Conservation (phyloP, 2,797 vertebrate genomes). For the Tokudaia tokunoshimensis region DNA sequence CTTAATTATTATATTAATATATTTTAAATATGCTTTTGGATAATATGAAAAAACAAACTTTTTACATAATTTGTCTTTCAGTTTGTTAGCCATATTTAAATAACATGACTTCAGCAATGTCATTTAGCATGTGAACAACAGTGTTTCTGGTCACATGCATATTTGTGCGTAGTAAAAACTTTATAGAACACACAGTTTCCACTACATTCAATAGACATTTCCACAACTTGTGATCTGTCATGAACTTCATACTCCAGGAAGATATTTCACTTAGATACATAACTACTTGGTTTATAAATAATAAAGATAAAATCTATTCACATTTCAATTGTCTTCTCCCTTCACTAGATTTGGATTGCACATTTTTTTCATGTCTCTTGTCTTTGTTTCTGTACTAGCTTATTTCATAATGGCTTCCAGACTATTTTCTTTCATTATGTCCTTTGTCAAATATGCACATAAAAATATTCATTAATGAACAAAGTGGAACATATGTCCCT, state of each 20-base stretch:
- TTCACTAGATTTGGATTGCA: background rate
- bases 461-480: background rate
- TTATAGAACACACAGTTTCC: background rate
- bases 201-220: background rate
- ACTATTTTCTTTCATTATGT: background rate
- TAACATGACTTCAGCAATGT: background rate
- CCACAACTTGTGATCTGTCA: background rate
- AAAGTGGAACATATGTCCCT: background rate
- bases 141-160: background rate
- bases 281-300: constrained; percentile 8
- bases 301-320: background rate
- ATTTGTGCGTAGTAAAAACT: background rate
- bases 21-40: constrained; percentile 17
- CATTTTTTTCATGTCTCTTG: background rate
- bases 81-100: background rate
- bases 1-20: constrained; percentile 34
- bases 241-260: background rate
- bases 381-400: constrained; percentile 19
- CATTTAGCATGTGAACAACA: background rate
- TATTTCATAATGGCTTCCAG: background rate
- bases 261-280: background rate
- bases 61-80: constrained; percentile 33
- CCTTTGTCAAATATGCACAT: constrained; percentile 16
- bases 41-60: background rate
- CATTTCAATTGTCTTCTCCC: background rate